These are phyloP conservation scores for Protobothrops flavoviridis DNA, from an alignment of 2,113 vertebrate species.

Conservation along the genomic window DNA sequence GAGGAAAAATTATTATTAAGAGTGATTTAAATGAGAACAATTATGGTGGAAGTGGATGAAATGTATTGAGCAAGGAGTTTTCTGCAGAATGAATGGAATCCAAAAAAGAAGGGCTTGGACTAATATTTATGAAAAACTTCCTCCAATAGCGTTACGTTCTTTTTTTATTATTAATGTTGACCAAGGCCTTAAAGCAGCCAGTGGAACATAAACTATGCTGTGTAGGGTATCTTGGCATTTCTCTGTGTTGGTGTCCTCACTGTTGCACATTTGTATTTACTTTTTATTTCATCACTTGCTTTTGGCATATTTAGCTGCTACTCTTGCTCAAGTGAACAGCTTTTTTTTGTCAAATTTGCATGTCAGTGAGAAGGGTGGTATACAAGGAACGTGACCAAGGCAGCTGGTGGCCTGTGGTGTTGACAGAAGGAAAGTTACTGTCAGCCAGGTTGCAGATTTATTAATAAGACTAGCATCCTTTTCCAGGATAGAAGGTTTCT, in stretches of 20 bases:
- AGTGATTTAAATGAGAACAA: neutral
- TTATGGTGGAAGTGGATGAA: neutral
- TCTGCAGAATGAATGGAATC: neutral
- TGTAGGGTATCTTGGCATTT: neutral
- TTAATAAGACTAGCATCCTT: neutral
- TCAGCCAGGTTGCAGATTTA: slow-evolving; percentile 7
- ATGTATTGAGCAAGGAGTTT: neutral
- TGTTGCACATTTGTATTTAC: neutral
- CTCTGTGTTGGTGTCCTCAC: neutral
- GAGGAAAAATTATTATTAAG: neutral
- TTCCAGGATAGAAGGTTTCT: slow-evolving; percentile 39
- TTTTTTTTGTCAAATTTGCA: slow-evolving; percentile 18
- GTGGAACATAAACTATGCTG: neutral
- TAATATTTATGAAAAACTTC: neutral
- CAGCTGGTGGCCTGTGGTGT: slow-evolving; percentile 9
- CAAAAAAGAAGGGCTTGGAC: neutral
- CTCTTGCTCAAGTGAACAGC: neutral
- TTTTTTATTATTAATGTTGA: neutral
- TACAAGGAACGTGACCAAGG: neutral
- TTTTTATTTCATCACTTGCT: neutral
- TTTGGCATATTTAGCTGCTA: slow-evolving; percentile 15
- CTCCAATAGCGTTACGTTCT: neutral
- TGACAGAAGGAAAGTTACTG: slow-evolving; percentile 8
- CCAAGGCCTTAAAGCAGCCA: neutral
- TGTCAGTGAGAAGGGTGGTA: neutral